Base-by-base conservation (phyloP, 2,797 vertebrate genomes). In the Eptatretus atami region DNA sequence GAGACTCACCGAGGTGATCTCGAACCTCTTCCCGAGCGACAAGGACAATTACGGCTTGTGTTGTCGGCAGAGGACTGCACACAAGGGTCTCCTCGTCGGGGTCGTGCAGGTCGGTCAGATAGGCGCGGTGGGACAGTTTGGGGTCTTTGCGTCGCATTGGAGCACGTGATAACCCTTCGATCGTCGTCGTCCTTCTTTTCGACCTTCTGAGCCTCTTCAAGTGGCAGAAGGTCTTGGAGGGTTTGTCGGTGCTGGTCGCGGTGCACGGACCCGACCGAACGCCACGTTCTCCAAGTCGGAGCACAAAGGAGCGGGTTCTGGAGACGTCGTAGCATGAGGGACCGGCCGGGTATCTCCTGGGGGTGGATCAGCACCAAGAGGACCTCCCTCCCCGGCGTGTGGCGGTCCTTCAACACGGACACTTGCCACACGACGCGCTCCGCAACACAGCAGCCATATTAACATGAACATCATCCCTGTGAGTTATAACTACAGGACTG, bases 21-120 rank as follows among this genome's bases (percentile, higher is more conserved):
- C 90, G 69, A 98, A 95, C 75, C 87, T 94, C 73, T 95, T 95
- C 6, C 86, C 88, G n/a, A 95, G 75, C 14, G 86, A 84, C 69
- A 98, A 71, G 3, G 82, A 83, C 69, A 98, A 31, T 87, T 94
- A 70, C 95, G 94, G n/a, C n/a, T 66, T 84, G 84, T 88, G 69
- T 80, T 71, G 76, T 82, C 92, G 77, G 80, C 87, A 65, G 94
- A 85, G 1, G 87, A 93, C 75, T 90, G 88, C 90, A n/a, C 90
- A 98, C 75, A 88, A 98, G n/a, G 55, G 88, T 95, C 73, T 95
- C 80, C 79, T 98, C 94, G 79, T 98, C 87, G 10, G 90, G 88
- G 73, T 95, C 95, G 81, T 95, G 93, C 69, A 94, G 85, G 72
- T 98, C 90, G 1, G 90, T 98, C 61, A 94, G 71, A 67, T 88